Conservation (phyloP, 2,113 vertebrate genomes). For the Eptesicus fuscus region DNA sequence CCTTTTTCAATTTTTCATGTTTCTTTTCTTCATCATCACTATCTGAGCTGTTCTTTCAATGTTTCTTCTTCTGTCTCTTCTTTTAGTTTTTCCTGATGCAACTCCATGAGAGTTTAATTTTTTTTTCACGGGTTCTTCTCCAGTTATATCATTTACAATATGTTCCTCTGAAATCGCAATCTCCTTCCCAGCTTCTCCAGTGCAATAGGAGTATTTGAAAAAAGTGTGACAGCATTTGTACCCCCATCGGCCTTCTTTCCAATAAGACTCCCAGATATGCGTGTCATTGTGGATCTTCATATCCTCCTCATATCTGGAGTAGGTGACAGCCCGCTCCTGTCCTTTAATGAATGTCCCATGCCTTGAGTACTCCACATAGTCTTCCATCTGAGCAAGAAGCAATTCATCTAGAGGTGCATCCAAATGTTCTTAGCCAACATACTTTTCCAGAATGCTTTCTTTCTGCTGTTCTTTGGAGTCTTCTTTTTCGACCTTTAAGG, state of each 20-base stretch:
- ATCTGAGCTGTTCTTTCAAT: slow-evolving; percentile 89
- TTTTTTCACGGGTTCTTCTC: slow-evolving; percentile 79
- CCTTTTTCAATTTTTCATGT: slow-evolving; percentile 94
- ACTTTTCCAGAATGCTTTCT: slow-evolving; percentile 93
- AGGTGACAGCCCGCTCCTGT: slow-evolving; percentile 94
- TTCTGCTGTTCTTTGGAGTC: slow-evolving; percentile 96
- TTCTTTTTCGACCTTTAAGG: slow-evolving; percentile 98
- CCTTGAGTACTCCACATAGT: slow-evolving; percentile 97
- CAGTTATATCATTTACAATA: slow-evolving; percentile 80
- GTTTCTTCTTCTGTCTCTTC: slow-evolving; percentile 91
- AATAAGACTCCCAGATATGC: slow-evolving; percentile 97
- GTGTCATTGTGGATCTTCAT: slow-evolving; percentile 94
- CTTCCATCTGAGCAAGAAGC: slow-evolving; percentile 95
- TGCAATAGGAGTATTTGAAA: slow-evolving; percentile 97
- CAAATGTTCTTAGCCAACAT: too few relatives aligned
- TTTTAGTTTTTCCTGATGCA: slow-evolving; percentile 95
- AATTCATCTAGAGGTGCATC: too few relatives aligned
- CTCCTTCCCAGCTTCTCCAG: slow-evolving; percentile 91
- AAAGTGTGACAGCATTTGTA: slow-evolving; percentile 97
- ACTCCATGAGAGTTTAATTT: slow-evolving; percentile 93
- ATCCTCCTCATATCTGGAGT: slow-evolving; percentile 97
- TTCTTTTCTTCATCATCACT: slow-evolving; percentile 94
- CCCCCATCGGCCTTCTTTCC: slow-evolving; percentile 96
- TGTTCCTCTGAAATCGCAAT: slow-evolving; percentile 76
- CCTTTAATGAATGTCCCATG: slow-evolving; percentile 97